Base-by-base conservation (phyloP, 2,888 invertebrate genomes). In the Rhogogaster chlorosoma region DNA sequence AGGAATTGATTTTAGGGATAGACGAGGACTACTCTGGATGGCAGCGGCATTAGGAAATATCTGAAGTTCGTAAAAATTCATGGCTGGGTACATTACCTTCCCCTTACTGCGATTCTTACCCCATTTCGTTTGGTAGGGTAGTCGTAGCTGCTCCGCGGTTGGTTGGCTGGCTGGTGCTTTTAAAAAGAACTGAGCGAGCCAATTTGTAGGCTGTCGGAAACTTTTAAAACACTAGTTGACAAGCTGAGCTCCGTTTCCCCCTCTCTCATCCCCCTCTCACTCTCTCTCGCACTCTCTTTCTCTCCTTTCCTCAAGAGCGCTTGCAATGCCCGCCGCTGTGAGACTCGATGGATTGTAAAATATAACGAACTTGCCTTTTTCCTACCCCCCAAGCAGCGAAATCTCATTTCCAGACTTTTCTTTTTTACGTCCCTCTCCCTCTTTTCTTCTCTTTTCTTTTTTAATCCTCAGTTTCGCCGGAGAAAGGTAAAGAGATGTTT, bases 191-290 rank as follows among this genome's bases (percentile, higher is more conserved):
- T 93, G 93, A 93, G 93, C 93, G 92, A 93, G 92, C 92, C 93
- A 93, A 93, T 93, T 93, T 93, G 93, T 93, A 93, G 93, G 92
- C 93, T 93, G 93, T 93, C 93, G 93, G 90, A 92, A 93, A 93
- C 92, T 93, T 93, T 93, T 93, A 93, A 93, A 93, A 93, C 93
- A 93, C 93, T 93, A 93, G 93, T 93, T 93, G 93, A 93, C 93
- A 93, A 89, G 87, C 88, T 85, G 87, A 88, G 86, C 85, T 85
- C 85, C 85, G 84, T 71, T 85, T 64, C 84, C 82, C 42, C 49
- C 73, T n/a, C n/a, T n/a, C 84, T 15, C 73, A 53, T 49, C 83
- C 70, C 70, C 45, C 84, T 83, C 80, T 80, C 84, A 26, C 88
- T 87, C 86, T 86, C 88, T 86, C 38, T 75, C 84, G 89, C 90